phyloP scores from a whole-genome alignment of 2,113 vertebrate species.

The Cryptotis parvus region DNA sequence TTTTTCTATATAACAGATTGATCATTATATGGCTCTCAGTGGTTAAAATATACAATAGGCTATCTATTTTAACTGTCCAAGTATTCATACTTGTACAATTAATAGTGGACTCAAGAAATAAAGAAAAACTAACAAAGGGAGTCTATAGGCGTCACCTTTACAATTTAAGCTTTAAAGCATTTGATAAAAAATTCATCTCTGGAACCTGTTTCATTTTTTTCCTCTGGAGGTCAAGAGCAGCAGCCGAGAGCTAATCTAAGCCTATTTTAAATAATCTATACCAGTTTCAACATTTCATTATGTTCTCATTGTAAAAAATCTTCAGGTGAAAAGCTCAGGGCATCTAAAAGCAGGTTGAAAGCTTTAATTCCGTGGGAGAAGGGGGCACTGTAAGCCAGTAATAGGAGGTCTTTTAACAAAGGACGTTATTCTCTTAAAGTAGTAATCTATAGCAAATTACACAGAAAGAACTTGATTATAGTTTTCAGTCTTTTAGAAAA shows the following conservation, averaged over 20 bases:
- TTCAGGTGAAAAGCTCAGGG: constrained; percentile 74
- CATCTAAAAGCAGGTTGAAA: constrained; percentile 57
- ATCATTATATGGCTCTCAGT: neutral
- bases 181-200: constrained; percentile 52
- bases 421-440: constrained; percentile 74
- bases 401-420: constrained; percentile 76
- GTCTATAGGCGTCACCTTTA: neutral
- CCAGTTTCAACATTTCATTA: constrained; percentile 71
- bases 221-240: constrained; percentile 54
- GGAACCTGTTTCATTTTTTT: constrained; percentile 48
- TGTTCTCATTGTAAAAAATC: constrained; percentile 64
- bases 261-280: constrained; percentile 72
- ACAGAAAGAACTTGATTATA: constrained; percentile 80
- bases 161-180: constrained; percentile 47
- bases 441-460: constrained; percentile 79
- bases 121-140: constrained; percentile 14
- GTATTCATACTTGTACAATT: neutral
- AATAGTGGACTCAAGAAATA: constrained; percentile 22
- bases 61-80: neutral
- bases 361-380: constrained; percentile 67
- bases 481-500: constrained; percentile 77
- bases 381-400: constrained; percentile 68
- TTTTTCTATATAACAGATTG: neutral
- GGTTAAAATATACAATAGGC: neutral
- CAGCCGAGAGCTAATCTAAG: constrained; percentile 76